These are phyloP conservation scores for Cryptoleucopteryx plumbea DNA, from an alignment of 2,113 vertebrate genomes.

Conservation along the genomic window DNA sequence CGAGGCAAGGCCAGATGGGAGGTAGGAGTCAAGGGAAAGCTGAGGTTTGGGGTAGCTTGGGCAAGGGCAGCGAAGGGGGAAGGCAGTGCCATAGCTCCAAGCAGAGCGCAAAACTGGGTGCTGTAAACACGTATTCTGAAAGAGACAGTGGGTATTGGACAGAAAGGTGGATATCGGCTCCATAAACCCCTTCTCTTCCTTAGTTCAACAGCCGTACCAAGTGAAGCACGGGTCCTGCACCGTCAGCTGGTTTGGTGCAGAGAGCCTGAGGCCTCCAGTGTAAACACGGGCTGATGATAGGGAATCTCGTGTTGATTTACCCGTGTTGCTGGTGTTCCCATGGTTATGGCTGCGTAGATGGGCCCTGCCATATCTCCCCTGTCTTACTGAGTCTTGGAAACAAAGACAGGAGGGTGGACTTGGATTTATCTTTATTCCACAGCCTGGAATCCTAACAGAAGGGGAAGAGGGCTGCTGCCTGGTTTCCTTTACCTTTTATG, in stretches of 20 bases:
- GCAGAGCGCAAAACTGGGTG: not conserved
- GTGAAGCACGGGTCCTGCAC: not conserved
- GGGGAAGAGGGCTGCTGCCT: not conserved
- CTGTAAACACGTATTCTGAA: rapidly evolving
- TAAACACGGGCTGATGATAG: not conserved
- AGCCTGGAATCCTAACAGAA: conserved; percentile 11
- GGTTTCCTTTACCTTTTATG: not conserved
- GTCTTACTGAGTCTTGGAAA: not conserved
- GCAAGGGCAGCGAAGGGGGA: not conserved
- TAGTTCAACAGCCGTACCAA: not conserved
- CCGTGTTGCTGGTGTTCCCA: conserved; percentile 44
- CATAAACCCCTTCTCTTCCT: not conserved
- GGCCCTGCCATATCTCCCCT: conserved; percentile 27
- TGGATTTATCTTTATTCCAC: conserved; percentile 21
- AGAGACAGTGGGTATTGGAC: not conserved
- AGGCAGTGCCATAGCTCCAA: not conserved
- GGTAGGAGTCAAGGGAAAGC: not conserved
- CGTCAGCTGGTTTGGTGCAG: not conserved
- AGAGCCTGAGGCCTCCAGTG: not conserved
- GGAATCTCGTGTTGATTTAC: not conserved
- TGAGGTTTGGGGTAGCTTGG: not conserved
- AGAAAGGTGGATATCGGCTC: not conserved
- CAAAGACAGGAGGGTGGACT: conserved; percentile 2
- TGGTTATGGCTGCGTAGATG: conserved; percentile 14
- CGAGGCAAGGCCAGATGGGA: not conserved